Evolutionary conservation across 2,888 invertebrate species (phyloP).

Genomic region (Trichogramma evanescens): DNA sequence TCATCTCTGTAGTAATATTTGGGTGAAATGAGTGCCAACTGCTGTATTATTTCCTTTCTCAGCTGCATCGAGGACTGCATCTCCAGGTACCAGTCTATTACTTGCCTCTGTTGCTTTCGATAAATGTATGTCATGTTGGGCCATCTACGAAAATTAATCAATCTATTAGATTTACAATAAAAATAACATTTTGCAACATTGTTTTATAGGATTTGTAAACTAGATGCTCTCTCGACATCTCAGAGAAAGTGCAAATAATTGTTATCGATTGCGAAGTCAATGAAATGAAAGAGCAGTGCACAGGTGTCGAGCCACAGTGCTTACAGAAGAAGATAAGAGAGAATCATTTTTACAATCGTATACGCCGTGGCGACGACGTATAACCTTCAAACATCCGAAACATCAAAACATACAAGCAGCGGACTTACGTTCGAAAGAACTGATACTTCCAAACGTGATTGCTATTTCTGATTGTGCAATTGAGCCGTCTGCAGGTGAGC

Average conservation of each 20-base stretch:
- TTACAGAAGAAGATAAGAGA: too few species aligned
- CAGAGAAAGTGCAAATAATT: too few species aligned
- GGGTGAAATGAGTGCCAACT: constrained; percentile 47
- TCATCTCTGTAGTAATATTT: constrained; percentile 48
- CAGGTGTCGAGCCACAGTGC: too few species aligned
- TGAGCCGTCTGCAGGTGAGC: constrained; percentile 51
- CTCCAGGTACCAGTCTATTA: constrained; percentile 44
- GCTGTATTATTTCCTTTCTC: constrained; percentile 36
- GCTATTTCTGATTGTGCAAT: constrained; percentile 47
- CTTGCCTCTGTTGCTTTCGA: constrained; percentile 28
- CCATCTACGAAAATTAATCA: constrained; percentile 41
- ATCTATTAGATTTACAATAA: background rate
- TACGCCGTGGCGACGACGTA: too few species aligned
- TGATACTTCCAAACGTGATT: constrained; percentile 50
- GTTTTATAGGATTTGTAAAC: too few species aligned
- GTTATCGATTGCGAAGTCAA: too few species aligned
- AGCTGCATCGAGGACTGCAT: constrained; percentile 38
- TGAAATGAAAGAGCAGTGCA: too few species aligned
- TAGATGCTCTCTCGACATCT: too few species aligned
- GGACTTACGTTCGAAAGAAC: constrained; percentile 45
- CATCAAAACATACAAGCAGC: background rate
- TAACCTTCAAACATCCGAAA: background rate
- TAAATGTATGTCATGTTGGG: constrained; percentile 42
- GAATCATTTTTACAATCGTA: too few species aligned
- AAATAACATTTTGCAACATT: background rate